Percentiles rank a stretch among this genome's conserved stretches.
phyloP scores from a whole-genome alignment of 2,797 vertebrate genomes.

The Coregonus ussuriensis region DNA sequence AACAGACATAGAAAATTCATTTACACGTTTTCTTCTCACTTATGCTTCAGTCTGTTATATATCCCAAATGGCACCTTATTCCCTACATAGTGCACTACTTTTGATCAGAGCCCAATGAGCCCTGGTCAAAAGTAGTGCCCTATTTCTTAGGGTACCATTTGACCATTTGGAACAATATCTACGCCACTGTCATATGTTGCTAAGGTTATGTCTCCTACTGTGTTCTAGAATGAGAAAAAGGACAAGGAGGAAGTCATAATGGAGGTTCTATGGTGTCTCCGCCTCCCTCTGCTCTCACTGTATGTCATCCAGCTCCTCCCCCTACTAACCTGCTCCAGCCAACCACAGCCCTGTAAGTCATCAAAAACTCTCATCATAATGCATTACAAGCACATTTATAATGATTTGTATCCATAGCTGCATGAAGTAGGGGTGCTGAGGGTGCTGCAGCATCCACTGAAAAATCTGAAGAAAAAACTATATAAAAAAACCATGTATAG shows the following conservation, averaged over 20 bases:
- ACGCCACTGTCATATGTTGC: slow-evolving; percentile 38
- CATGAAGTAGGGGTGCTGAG: too few species aligned
- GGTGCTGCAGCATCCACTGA: too few species aligned
- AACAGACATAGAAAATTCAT: not conserved
- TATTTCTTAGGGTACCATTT: slow-evolving; percentile 25
- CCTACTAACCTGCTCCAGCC: not conserved
- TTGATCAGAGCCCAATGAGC: not conserved
- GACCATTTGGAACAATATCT: not conserved
- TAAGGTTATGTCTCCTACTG: slow-evolving; percentile 35
- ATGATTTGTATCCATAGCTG: too few species aligned
- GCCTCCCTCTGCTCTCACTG: not conserved
- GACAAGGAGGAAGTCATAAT: not conserved
- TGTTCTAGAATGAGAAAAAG: slow-evolving; percentile 1
- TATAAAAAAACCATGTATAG: too few species aligned
- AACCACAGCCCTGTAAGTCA: not conserved
- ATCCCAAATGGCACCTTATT: not conserved
- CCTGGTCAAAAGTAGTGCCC: not conserved
- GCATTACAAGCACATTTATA: not conserved
- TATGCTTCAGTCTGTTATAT: not conserved
- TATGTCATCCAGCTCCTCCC: not conserved
- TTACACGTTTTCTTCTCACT: not conserved
- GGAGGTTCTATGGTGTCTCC: not conserved
- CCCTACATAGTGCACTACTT: not conserved
- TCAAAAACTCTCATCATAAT: not conserved
- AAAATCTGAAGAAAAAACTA: too few species aligned